A percentile compares a stretch with the other conserved stretches of the same genome.
phyloP scores from a whole-genome alignment of 2,797 vertebrate species.

The Schizopygopsis malacanthus region DNA sequence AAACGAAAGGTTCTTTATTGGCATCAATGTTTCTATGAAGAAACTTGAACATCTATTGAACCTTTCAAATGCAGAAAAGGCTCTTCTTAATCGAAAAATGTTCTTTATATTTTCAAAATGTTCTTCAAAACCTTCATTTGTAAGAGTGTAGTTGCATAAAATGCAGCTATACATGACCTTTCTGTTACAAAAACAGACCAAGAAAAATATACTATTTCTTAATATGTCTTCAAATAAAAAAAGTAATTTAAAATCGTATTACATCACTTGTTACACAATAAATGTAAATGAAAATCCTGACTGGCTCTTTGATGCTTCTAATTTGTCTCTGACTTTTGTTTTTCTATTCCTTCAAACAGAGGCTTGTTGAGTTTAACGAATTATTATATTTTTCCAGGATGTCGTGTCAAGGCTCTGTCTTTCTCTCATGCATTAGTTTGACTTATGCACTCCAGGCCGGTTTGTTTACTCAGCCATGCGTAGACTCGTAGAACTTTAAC shows the following conservation, averaged over 20 bases:
- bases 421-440: slow-evolving; percentile 41
- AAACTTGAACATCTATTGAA: no score
- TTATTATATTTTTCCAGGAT: slow-evolving; percentile 8
- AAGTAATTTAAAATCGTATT: neutral
- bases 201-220: neutral
- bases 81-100: no score
- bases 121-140: no score
- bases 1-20: no score
- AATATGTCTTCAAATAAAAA: neutral
- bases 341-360: slow-evolving; percentile 18
- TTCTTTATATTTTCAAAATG: no score
- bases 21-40: no score
- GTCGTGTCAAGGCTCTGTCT: slow-evolving; percentile 26
- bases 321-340: neutral
- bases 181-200: neutral
- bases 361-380: neutral
- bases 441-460: slow-evolving; percentile 17
- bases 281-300: neutral
- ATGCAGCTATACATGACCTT: neutral
- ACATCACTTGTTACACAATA: neutral
- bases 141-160: neutral
- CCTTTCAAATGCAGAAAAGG: no score
- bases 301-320: neutral
- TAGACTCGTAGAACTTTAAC: slow-evolving; percentile 62
- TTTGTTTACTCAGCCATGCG: slow-evolving; percentile 62